Base-by-base conservation (phyloP, 2,113 vertebrate genomes). In the Catagonus wagneri region DNA sequence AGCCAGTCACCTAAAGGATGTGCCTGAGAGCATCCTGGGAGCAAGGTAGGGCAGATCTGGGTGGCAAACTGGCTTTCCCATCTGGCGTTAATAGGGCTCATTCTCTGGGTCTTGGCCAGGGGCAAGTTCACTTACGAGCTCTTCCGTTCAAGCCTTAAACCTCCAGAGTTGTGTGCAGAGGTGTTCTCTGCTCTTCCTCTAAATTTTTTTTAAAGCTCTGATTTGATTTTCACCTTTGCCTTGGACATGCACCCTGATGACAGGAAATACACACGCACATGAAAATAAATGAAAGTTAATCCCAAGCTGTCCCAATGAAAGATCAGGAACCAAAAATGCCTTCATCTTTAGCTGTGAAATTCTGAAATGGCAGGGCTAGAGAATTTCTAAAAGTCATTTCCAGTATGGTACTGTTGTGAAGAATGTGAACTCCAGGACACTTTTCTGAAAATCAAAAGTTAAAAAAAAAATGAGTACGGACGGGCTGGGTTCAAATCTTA, bases 151-250 rank as follows among this genome's bases (percentile, higher is more conserved):
- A 60, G 32, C 23, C 16, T 25, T 3, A 50, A 13, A 72, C 14
- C 29, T 75, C 34, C 0, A 13, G 80, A 61, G 6, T 22, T 69
- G 1, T 32, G 10, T 23, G n/a, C 44, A 86, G 56, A 69, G 34
- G 34, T 0, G 1, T 54, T 90, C 87, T 80, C 32, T 66, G 32
- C 60, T 78, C 39, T 44, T 79, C 10, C 3, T 74, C 58, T n/a
- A 36, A 4, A n/a, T 69, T 14, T 54, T 36, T 22, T 63, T 83
- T 52, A 7, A 56, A 66, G 12, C 14, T 78, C 23, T 88, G 54
- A 54, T 90, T 84, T 65, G 50, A 72, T 94, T 91, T 84, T 95
- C 36, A 83, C 61, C 34, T 94, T 97, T 90, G 65, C 13, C 52
- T 83, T 86, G 54, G 80, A 54, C 6, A 16, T 2, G 13, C 20